A percentile compares a stretch with the other conserved stretches of the same genome.
Conservation (phyloP, 30 jellyfish, hydroid and myxozoan genomes). For the Aurelia coerulea region DNA sequence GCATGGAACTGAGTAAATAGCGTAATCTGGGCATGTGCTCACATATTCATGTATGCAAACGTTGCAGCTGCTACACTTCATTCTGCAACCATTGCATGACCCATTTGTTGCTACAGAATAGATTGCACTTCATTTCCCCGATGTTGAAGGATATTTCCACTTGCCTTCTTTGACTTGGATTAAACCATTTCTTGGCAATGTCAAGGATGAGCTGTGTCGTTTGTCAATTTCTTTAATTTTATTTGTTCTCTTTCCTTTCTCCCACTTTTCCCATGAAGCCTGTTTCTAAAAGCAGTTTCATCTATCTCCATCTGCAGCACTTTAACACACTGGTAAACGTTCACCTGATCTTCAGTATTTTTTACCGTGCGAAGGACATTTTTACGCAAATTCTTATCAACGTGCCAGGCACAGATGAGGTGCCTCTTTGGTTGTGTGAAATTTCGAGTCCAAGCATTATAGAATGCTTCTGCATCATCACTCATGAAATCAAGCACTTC, state of each 20-base stretch:
- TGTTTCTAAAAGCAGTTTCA: slow-evolving; percentile 5
- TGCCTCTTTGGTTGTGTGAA: slow-evolving; percentile 27
- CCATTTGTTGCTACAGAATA: neutral
- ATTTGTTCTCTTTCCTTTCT: slow-evolving; percentile 43
- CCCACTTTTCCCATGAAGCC: slow-evolving; percentile 46
- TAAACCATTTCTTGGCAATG: no score
- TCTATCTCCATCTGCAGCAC: slow-evolving; percentile 29
- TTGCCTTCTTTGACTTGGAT: no score
- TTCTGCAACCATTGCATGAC: slow-evolving; percentile 6
- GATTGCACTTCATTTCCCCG: no score
- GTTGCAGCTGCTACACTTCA: slow-evolving; percentile 12
- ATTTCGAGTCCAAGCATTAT: slow-evolving; percentile 48
- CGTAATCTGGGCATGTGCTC: slow-evolving; percentile 3
- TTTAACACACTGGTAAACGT: slow-evolving; percentile 18
- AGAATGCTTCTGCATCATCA: slow-evolving; percentile 66
- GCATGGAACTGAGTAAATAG: slow-evolving; percentile 36
- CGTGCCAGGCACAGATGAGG: slow-evolving; percentile 63
- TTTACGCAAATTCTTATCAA: slow-evolving; percentile 35
- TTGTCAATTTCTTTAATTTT: slow-evolving; percentile 48
- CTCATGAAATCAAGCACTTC: slow-evolving; percentile 37
- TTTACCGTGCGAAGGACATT: slow-evolving; percentile 4
- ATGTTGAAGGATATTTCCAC: no score
- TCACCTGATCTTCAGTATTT: slow-evolving; percentile 10
- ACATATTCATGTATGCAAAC: slow-evolving; percentile 8
- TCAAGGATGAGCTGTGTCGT: slow-evolving; percentile 37